Percentiles rank a stretch among this genome's conserved stretches.
Conservation (phyloP, 2,888 invertebrate species). For the Coelinius sp. region DNA sequence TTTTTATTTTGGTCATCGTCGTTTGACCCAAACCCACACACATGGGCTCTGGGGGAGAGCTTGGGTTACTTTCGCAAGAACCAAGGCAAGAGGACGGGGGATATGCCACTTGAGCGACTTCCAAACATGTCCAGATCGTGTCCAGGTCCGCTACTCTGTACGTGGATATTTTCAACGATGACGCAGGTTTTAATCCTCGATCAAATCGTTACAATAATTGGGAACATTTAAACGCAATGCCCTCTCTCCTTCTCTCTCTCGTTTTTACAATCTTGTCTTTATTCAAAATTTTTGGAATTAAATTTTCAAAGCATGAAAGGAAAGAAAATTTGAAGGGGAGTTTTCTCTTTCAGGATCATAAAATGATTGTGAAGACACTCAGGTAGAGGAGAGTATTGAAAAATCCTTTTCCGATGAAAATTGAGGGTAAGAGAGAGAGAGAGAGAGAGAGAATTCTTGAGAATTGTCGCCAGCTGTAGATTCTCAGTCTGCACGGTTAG, state of each 20-base stretch:
- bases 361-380: neutral
- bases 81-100: neutral
- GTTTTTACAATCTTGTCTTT: constrained; percentile 56
- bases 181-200: constrained; percentile 74
- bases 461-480: constrained; percentile 8
- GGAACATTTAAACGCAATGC: constrained; percentile 58
- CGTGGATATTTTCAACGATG: constrained; percentile 75
- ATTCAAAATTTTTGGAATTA: neutral
- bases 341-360: neutral
- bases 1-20: neutral
- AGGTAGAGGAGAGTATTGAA: neutral
- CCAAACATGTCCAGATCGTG: constrained; percentile 41
- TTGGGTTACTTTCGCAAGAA: constrained; percentile 18
- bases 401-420: neutral
- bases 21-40: constrained; percentile 13
- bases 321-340: neutral
- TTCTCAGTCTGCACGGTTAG: neutral
- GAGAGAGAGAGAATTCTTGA: neutral
- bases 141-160: constrained; percentile 68
- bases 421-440: neutral
- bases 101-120: constrained; percentile 25
- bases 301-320: no score
- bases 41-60: neutral
- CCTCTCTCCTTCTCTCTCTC: constrained; percentile 64
- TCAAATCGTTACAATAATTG: constrained; percentile 64